Evolutionary conservation across 2,113 vertebrate species (phyloP).

Genomic region (Picathartes gymnocephalus): DNA sequence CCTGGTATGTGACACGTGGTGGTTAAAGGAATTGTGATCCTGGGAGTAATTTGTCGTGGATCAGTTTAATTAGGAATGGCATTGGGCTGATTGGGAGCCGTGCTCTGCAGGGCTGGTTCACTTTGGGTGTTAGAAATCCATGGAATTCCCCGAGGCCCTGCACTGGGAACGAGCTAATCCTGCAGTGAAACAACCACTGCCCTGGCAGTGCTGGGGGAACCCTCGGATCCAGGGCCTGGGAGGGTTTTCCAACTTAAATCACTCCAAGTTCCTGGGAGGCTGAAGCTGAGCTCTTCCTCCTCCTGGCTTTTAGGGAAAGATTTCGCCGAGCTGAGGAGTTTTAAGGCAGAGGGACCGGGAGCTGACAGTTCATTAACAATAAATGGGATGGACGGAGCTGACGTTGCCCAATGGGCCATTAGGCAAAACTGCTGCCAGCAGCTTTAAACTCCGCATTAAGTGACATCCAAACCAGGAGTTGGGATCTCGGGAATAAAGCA

Average conservation of each 20-base stretch:
- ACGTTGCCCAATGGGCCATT: neutral
- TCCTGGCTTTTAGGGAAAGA: neutral
- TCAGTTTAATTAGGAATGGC: neutral
- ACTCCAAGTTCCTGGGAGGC: neutral
- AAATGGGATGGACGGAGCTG: neutral
- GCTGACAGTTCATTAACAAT: neutral
- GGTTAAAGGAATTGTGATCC: neutral
- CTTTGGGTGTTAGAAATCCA: neutral
- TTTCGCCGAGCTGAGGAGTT: neutral
- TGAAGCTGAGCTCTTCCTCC: neutral
- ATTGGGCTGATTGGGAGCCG: neutral
- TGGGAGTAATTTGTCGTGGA: neutral
- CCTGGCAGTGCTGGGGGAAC: neutral
- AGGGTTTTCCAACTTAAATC: neutral
- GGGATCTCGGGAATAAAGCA: neutral
- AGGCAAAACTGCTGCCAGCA: neutral
- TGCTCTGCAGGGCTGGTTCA: neutral
- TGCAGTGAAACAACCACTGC: neutral
- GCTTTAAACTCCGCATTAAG: neutral
- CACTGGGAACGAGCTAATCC: neutral
- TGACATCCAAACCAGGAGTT: neutral
- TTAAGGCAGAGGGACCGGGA: neutral
- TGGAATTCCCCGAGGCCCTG: neutral
- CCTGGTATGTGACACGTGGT: neutral
- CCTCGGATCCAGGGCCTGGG: fast-evolving